phyloP scores from a whole-genome alignment of 64 coral and sea anemone genomes.

The Platygyra sinensis region DNA sequence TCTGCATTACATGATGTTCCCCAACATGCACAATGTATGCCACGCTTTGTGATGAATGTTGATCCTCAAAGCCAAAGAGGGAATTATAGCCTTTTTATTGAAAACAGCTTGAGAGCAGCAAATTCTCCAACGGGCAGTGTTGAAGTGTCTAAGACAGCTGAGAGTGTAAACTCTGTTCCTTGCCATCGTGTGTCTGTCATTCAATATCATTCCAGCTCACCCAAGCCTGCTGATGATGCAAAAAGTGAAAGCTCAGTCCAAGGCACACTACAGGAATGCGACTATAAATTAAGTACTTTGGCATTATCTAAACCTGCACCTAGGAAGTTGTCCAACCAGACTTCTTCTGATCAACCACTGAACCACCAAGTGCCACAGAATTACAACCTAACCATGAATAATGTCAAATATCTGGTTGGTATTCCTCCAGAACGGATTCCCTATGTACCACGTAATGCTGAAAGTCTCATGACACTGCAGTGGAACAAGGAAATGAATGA shows the following conservation, averaged over 20 bases:
- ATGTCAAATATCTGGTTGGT: background rate
- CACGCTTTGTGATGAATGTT: background rate
- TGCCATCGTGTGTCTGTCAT: conserved; percentile 89
- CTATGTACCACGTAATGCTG: conserved; percentile 6
- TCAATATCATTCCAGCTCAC: conserved; percentile 73
- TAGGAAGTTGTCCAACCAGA: background rate
- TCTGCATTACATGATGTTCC: background rate
- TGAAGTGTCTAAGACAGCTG: background rate
- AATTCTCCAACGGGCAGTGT: conserved; percentile 20
- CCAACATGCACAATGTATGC: background rate
- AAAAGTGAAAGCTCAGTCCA: background rate
- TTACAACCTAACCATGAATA: background rate
- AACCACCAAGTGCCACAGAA: background rate
- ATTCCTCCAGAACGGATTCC: background rate
- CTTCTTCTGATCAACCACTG: background rate
- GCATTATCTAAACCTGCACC: background rate
- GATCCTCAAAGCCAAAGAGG: background rate
- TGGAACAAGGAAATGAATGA: background rate
- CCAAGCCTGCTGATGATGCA: background rate
- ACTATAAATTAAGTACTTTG: conserved; percentile 16
- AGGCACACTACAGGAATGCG: conserved; percentile 4
- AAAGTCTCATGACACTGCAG: background rate
- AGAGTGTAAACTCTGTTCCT: background rate
- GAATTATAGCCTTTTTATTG: background rate
- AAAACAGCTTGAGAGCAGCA: conserved; percentile 11